Evolutionary conservation across 2,113 vertebrate genomes (phyloP).

Genomic region (Tetraodon nigroviridis): DNA sequence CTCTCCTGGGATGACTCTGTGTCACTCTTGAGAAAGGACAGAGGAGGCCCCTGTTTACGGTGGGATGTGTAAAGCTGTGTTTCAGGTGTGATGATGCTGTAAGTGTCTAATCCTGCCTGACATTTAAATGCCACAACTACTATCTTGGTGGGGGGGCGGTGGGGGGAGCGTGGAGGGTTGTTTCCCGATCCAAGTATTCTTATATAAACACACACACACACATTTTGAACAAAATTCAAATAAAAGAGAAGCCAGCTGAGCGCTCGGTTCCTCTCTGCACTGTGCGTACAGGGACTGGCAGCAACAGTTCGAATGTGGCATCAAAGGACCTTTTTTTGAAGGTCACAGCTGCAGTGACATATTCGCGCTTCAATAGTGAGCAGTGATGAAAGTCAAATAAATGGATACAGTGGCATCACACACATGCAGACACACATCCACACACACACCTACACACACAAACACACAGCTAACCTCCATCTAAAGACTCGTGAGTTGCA

Average conservation of each 20-base stretch:
- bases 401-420: too few relatives aligned
- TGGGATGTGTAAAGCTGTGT: constrained; percentile 32
- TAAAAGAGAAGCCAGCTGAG: constrained; percentile 34
- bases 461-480: neutral
- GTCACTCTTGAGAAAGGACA: constrained; percentile 36
- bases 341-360: constrained; percentile 23
- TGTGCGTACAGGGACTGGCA: constrained; percentile 3
- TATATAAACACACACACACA: neutral
- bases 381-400: too few relatives aligned
- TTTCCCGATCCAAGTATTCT: constrained; percentile 29
- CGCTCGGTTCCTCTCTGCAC: neutral
- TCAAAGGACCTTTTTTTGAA: constrained; percentile 27
- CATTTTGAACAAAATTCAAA: constrained; percentile 43
- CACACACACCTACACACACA: neutral
- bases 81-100: constrained; percentile 57
- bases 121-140: constrained; percentile 74
- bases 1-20: constrained; percentile 31
- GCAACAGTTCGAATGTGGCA: constrained; percentile 23
- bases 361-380: too few relatives aligned
- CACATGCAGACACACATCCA: neutral
- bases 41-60: constrained; percentile 21
- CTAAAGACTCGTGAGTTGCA: too few relatives aligned
- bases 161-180: neutral
- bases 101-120: constrained; percentile 61
- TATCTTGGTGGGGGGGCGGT: constrained; percentile 28